Conservation (phyloP, 2,797 vertebrate genomes). For the Mareca penelope region DNA sequence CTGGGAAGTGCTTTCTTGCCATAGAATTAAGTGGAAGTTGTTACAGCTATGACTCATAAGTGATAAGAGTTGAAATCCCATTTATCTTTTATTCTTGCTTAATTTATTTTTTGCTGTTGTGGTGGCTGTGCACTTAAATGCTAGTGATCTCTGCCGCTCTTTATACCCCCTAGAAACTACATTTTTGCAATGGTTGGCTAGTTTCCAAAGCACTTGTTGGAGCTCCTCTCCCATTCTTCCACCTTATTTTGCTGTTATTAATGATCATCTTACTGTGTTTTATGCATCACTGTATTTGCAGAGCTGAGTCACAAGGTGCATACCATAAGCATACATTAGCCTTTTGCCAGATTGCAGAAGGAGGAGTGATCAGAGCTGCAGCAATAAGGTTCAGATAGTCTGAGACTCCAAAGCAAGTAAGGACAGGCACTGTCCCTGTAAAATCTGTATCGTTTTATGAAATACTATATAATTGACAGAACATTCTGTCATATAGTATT, state of each 20-base stretch:
- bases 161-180: background rate
- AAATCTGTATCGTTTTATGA: background rate
- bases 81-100: background rate
- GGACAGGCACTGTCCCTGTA: background rate
- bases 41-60: background rate
- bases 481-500: no score
- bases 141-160: background rate
- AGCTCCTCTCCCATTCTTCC: background rate
- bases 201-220: background rate
- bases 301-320: background rate
- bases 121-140: background rate
- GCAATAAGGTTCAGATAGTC: background rate
- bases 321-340: background rate
- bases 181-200: background rate
- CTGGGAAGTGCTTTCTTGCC: background rate
- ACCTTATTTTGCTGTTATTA: background rate
- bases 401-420: background rate
- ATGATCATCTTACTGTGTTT: background rate
- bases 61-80: background rate
- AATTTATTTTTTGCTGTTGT: background rate
- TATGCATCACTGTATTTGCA: background rate
- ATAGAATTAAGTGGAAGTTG: background rate
- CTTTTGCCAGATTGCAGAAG: background rate
- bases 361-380: background rate
- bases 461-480: background rate